Conservation (phyloP, 2,888 invertebrate genomes). For the Lepidocyrtoides sp. region DNA sequence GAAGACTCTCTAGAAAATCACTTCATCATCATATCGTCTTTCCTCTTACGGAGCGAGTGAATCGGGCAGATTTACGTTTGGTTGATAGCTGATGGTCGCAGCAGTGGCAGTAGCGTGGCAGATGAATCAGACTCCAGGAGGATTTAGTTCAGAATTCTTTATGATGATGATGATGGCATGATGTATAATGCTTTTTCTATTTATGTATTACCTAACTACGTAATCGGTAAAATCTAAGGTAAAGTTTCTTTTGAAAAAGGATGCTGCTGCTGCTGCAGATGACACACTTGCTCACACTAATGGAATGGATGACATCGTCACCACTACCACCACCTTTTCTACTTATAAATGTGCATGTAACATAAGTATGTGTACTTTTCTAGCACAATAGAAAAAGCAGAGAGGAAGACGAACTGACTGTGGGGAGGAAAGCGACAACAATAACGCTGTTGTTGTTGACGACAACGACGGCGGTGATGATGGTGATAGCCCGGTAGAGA, state of each 20-base stretch:
- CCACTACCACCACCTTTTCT: neutral
- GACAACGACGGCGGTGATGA: neutral
- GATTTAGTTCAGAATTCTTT: neutral
- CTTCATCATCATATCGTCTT: too few relatives aligned
- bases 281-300: constrained; percentile 13
- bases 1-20: too few relatives aligned
- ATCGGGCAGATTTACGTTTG: too few relatives aligned
- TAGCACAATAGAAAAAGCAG: neutral
- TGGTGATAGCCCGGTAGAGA: neutral
- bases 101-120: neutral
- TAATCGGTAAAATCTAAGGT: neutral
- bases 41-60: too few relatives aligned
- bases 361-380: neutral
- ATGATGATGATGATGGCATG: neutral
- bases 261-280: constrained; percentile 8
- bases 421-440: constrained; percentile 9
- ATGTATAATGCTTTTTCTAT: neutral
- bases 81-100: too few relatives aligned
- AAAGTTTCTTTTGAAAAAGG: constrained; percentile 2
- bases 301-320: constrained; percentile 30
- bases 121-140: neutral
- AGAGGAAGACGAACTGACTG: neutral
- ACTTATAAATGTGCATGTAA: neutral
- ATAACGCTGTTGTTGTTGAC: neutral
- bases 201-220: neutral